phyloP scores from a whole-genome alignment of 2,888 invertebrate genomes.

The Lithosia quadra region DNA sequence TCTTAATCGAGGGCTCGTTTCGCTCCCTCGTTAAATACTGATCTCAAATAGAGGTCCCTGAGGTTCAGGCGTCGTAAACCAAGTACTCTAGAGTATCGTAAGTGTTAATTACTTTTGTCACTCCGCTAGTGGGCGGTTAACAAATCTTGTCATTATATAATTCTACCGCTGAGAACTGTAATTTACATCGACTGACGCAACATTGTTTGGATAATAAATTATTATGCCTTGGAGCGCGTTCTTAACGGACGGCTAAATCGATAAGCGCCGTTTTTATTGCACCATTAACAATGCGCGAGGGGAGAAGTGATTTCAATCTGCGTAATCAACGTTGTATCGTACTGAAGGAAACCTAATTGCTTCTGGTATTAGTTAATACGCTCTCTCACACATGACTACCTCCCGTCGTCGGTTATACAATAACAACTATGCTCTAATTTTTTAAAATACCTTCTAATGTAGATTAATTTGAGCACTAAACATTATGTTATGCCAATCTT shows the following conservation, averaged over 20 bases:
- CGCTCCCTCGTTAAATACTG: conserved; percentile 70
- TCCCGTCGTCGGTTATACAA: neutral
- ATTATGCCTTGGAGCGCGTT: conserved; percentile 77
- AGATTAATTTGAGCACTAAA: neutral
- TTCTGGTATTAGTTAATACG: conserved; percentile 60
- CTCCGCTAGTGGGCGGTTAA: conserved; percentile 77
- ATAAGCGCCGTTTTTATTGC: conserved; percentile 85
- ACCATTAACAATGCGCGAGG: conserved; percentile 82
- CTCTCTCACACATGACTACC: neutral
- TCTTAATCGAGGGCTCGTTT: conserved; percentile 66
- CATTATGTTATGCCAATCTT: neutral
- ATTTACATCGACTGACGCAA: conserved; percentile 78
- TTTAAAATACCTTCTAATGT: neutral
- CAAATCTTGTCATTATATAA: conserved; percentile 80
- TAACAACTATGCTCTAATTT: neutral
- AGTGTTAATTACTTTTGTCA: conserved; percentile 86
- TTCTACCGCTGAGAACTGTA: conserved; percentile 73
- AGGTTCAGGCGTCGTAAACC: conserved; percentile 78
- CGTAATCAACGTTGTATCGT: conserved; percentile 78
- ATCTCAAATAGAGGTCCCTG: conserved; percentile 60
- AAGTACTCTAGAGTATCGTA: conserved; percentile 78
- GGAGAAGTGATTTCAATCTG: conserved; percentile 81
- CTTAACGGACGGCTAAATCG: conserved; percentile 82
- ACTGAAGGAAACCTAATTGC: conserved; percentile 67
- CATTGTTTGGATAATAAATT: conserved; percentile 83